Percentiles rank a stretch among this genome's conserved stretches.
phyloP scores from a whole-genome alignment of 2,113 vertebrate genomes.

The Myodes glareolus region DNA sequence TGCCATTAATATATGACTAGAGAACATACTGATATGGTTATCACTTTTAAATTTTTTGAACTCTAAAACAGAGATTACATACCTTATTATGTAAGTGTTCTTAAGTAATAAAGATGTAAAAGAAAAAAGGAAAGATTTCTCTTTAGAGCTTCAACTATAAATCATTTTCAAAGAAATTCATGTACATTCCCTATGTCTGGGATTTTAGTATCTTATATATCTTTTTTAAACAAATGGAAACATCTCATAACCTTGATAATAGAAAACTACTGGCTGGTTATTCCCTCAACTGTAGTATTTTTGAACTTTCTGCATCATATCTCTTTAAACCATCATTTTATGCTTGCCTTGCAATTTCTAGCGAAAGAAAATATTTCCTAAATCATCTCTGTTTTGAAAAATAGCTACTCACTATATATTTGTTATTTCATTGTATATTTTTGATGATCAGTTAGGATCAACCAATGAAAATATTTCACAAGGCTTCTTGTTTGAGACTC shows the following conservation, averaged over 20 bases:
- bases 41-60: neutral
- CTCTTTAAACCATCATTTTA: conserved; percentile 53
- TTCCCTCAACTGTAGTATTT: conserved; percentile 54
- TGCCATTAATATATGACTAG: neutral
- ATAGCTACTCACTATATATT: neutral
- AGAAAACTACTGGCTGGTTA: conserved; percentile 64
- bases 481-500: conserved; percentile 14
- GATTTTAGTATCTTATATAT: conserved; percentile 39
- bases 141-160: conserved; percentile 63
- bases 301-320: conserved; percentile 52
- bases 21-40: neutral
- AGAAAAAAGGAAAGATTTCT: conserved; percentile 33
- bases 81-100: conserved; percentile 51
- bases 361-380: conserved; percentile 47
- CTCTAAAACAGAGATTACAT: neutral
- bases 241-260: conserved; percentile 54
- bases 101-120: conserved; percentile 64
- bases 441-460: conserved; percentile 49
- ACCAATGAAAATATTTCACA: conserved; percentile 1
- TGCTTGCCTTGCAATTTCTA: conserved; percentile 49
- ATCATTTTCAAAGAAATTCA: conserved; percentile 73
- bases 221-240: conserved; percentile 65
- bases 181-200: neutral
- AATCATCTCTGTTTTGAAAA: conserved; percentile 53
- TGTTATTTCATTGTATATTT: neutral